A percentile compares a stretch with the other conserved stretches of the same genome.
These are phyloP conservation scores for Drosophila infuscata DNA, from an alignment of 2,888 invertebrate species.

Conservation along the genomic window DNA sequence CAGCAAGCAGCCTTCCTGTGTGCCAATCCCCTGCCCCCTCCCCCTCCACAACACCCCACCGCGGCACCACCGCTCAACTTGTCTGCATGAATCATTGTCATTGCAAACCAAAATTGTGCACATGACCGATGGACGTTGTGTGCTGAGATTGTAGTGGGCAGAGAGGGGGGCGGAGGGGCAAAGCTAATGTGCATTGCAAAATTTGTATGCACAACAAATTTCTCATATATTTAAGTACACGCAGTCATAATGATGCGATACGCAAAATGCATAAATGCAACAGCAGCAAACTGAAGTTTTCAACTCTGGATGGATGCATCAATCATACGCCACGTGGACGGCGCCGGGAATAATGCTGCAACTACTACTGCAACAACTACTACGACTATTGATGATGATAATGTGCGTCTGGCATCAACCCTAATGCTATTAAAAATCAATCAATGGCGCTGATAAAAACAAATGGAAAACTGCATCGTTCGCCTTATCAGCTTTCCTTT, in stretches of 20 bases:
- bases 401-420: constrained; percentile 15
- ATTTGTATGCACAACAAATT: constrained; percentile 80
- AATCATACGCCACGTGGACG: constrained; percentile 76
- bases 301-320: constrained; percentile 61
- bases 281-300: constrained; percentile 46
- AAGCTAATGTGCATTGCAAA: constrained; percentile 71
- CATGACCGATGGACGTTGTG: constrained; percentile 64
- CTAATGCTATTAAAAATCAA: constrained; percentile 79
- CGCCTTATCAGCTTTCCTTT: constrained; percentile 37
- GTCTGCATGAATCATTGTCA: constrained; percentile 73
- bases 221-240: constrained; percentile 78
- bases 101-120: constrained; percentile 65
- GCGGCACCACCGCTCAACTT: constrained; percentile 9
- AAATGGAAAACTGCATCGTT: constrained; percentile 68
- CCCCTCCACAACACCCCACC: not conserved
- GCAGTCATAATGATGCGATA: constrained; percentile 73
- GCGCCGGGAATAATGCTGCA: constrained; percentile 58
- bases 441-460: constrained; percentile 72
- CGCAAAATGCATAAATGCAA: constrained; percentile 79
- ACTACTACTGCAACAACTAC: constrained; percentile 26
- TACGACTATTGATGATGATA: constrained; percentile 25
- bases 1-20: constrained; percentile 1
- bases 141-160: constrained; percentile 26
- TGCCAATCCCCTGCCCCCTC: not conserved
- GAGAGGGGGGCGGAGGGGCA: not conserved